Percentiles rank a stretch among this genome's conserved stretches.
Conservation (phyloP, 2,113 vertebrate genomes). For the Porphyrio hochstetteri region DNA sequence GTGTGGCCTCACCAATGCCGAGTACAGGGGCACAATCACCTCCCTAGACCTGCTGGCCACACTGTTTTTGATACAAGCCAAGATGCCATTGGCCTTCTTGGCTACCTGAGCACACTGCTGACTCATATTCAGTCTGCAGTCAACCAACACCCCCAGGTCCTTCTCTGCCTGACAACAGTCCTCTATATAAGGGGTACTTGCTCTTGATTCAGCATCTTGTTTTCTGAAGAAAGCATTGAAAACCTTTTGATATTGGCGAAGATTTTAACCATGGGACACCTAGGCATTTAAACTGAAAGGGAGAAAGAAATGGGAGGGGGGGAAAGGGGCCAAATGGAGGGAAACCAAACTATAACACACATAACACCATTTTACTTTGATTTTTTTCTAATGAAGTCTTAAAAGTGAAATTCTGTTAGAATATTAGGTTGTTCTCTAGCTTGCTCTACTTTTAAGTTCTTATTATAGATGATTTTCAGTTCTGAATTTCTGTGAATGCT, state of each 20-base stretch:
- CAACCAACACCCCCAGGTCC: too few species aligned
- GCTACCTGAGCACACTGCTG: too few species aligned
- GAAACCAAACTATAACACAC: not conserved
- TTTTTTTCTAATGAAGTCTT: not conserved
- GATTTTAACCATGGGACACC: not conserved
- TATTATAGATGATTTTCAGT: not conserved
- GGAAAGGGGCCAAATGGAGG: not conserved
- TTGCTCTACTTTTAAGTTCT: not conserved
- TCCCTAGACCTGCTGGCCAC: too few species aligned
- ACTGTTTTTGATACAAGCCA: too few species aligned
- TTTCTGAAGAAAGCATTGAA: not conserved
- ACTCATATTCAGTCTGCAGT: too few species aligned
- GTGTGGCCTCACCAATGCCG: too few species aligned
- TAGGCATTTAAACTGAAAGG: not conserved
- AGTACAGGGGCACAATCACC: too few species aligned
- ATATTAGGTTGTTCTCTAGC: not conserved
- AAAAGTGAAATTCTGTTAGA: not conserved
- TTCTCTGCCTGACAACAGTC: too few species aligned
- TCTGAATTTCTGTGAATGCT: not conserved
- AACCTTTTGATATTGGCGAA: not conserved
- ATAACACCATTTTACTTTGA: not conserved
- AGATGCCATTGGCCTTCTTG: too few species aligned
- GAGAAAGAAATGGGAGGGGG: not conserved
- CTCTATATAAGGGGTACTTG: not conserved
- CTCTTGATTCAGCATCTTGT: not conserved